Evolutionary conservation across 2,888 invertebrate species (phyloP).

Genomic region (Netelia melanura): DNA sequence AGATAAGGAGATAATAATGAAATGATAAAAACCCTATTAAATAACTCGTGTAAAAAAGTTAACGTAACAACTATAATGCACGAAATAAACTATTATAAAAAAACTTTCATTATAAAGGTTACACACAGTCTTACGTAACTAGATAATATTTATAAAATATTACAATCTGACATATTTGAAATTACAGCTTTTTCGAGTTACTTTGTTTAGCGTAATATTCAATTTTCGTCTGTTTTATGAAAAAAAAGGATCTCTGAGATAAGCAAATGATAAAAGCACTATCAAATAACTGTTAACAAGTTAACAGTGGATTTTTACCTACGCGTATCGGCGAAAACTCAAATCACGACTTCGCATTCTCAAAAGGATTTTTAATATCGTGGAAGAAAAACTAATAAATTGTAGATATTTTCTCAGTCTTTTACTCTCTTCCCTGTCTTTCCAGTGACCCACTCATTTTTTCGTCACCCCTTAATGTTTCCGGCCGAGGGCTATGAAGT

Average conservation of each 20-base stretch:
- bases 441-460: neutral
- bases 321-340: neutral
- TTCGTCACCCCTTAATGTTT: neutral
- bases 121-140: no score
- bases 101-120: no score
- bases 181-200: no score
- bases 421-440: neutral
- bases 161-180: neutral
- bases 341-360: neutral
- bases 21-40: neutral
- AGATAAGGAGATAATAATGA: neutral
- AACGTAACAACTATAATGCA: no score
- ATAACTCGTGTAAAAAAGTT: neutral
- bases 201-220: no score
- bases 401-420: neutral
- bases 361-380: neutral
- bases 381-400: neutral
- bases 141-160: no score
- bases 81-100: no score
- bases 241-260: no score
- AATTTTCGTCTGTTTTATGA: no score
- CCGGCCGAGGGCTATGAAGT: neutral
- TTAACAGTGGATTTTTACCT: no score
- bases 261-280: no score
- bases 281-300: no score